Base-by-base conservation (phyloP, 2,113 vertebrate genomes). In the Malurus melanocephalus region DNA sequence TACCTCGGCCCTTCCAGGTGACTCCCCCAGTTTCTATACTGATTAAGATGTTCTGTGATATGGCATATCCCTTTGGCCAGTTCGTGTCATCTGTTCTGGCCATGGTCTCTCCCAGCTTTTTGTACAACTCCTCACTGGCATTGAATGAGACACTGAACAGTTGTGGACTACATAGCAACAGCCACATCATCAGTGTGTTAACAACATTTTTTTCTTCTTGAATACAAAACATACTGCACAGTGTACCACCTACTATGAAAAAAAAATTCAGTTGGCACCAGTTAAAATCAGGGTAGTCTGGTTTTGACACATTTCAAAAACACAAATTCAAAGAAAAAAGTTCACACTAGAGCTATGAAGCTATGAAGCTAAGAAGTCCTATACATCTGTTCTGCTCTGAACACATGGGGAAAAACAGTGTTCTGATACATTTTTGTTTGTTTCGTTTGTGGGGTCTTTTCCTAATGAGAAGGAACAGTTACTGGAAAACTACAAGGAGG, bases 1-100 rank as follows among this genome's bases (percentile, higher is more conserved):
- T 10, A 10, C 7, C 19, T 24, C 10, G 13, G 12, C 21, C 51
- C 18, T 20, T 65, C 43, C 59, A 65, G 15, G 10, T 87, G 43
- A 38, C 38, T 51, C 22, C 15, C 38, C 23, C 22, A 57, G 18
- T n/a, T 51, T 22, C 32, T 38, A 79, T 23, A 43, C 8, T 11
- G 28, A 26, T 23, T 22, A 45, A 13, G 10, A 30, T 4, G 11
- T 30, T 26, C 26, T 49, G 0, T 7, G 13, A 17, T 7, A 16
- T 32, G 59, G 32, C 57, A 65, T 13, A 24, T 20, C 45, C 16
- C 21, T 45, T 45, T 23, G 59, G 7, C 18, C 32, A 59, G 12
- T 14, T 51, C 0, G 0, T 43, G 15, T 27, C 33, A 65, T 15
- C 18, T 72, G 15, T 65, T 18, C 21, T 27, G 5, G 18, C 12